A percentile compares a stretch with the other conserved stretches of the same genome.
phyloP scores from a whole-genome alignment of 2,797 vertebrate species.

The Lophotriccus pileatus region DNA sequence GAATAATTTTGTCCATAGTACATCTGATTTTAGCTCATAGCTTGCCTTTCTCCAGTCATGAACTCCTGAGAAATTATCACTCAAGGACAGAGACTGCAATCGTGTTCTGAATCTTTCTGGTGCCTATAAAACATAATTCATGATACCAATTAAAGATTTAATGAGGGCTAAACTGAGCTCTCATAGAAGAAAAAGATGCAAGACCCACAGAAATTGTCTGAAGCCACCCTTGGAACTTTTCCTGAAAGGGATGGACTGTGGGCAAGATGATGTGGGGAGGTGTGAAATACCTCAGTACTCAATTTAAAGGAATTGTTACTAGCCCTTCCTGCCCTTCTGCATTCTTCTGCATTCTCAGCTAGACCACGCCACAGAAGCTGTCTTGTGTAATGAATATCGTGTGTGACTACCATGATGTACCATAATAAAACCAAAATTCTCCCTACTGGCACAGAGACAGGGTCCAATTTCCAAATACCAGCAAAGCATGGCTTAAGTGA shows the following conservation, averaged over 20 bases:
- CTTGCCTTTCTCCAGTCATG: neutral
- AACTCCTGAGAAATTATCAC: neutral
- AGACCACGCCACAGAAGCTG: neutral
- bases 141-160: neutral
- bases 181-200: neutral
- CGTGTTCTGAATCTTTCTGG: neutral
- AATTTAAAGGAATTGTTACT: neutral
- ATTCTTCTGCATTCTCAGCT: neutral
- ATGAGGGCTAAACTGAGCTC: neutral
- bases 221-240: neutral
- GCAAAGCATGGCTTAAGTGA: accelerated
- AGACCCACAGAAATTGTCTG: neutral
- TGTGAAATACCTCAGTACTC: neutral
- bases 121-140: neutral
- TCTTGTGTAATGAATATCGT: neutral
- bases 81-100: neutral
- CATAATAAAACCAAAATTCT: neutral
- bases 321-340: neutral
- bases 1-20: neutral
- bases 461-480: neutral
- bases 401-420: neutral
- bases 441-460: neutral
- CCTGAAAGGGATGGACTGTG: neutral
- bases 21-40: neutral
- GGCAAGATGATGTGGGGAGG: neutral